Evolutionary conservation across 2,797 vertebrate genomes (phyloP), one percentile per base, ranked within the genome.

Genomic region (Loris lydekkerianus): DNA sequence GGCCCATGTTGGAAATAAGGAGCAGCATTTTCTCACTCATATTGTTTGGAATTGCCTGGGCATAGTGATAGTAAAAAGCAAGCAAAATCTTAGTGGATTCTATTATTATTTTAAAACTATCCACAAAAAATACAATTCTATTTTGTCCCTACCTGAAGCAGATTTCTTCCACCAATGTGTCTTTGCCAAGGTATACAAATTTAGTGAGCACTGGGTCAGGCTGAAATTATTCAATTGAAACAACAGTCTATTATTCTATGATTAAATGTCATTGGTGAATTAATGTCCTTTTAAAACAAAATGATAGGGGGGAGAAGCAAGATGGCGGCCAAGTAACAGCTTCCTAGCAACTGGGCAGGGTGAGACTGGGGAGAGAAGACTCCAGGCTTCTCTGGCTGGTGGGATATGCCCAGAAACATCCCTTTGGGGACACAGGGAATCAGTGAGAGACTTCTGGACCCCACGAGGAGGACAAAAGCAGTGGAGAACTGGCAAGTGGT

Each of bases 201-300:
- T 46, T 43, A 89, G 31, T 18, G 2, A 81, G 73, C 34, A 81
- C 56, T 13, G 31, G 17, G 21, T 15, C 72, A 60, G 67, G 53
- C 29, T 72, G n/a, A 95, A 77, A 65, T 49, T 65, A 81, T 29
- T 56, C 43, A 77, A 0, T 1, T 76, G 43, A 93, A 72, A 43
- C 70, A 53, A 77, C 6, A n/a, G 61, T 29, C 6, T n/a, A 40
- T 43, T 69, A 40, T 56, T 73, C n/a, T 83, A 49, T 2, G 4
- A 43, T n/a, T 67, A 83, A 86, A 60, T n/a, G 46, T 6, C 18
- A 34, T 1, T 75, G 10, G 37, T 56, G 27, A 94, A 34, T 89
- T 78, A 70, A 75, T n/a, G 3, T 56, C n/a, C 34, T 91, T 95
- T 96, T 23, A 86, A 94, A 96, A 67, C 34, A 93, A 86, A 83